Percentiles rank a stretch among this genome's conserved stretches.
Conservation (phyloP, 2,888 invertebrate genomes). For the Lasioglossum vierecki region DNA sequence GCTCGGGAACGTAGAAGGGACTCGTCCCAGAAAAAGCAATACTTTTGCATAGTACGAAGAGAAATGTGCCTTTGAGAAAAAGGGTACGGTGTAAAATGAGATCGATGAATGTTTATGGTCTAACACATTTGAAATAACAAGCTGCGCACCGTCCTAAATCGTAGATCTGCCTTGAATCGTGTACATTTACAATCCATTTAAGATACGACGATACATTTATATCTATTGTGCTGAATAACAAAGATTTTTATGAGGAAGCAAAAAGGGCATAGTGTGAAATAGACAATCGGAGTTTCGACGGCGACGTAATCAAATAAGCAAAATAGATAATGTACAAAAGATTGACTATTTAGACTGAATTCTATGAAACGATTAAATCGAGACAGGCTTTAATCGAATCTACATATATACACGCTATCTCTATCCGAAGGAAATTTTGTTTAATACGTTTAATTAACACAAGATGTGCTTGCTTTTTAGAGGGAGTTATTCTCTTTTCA, state of each 20-base stretch:
- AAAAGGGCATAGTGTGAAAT: slow-evolving; percentile 30
- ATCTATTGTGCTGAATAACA: slow-evolving; percentile 20
- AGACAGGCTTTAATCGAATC: slow-evolving; percentile 29
- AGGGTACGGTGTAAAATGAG: slow-evolving; percentile 45
- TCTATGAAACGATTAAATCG: slow-evolving; percentile 32
- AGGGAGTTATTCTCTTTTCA: slow-evolving; percentile 21
- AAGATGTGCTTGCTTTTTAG: slow-evolving; percentile 28
- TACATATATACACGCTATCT: slow-evolving; percentile 29
- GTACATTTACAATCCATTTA: slow-evolving; percentile 23
- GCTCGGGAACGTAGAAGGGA: not conserved
- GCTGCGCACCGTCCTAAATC: slow-evolving; percentile 61
- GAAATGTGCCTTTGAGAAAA: slow-evolving; percentile 63
- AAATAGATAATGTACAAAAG: slow-evolving; percentile 52
- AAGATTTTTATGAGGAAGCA: slow-evolving; percentile 27
- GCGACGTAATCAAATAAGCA: slow-evolving; percentile 36
- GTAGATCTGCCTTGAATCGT: slow-evolving; percentile 54
- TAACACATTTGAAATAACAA: slow-evolving; percentile 20
- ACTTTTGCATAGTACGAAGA: slow-evolving; percentile 40
- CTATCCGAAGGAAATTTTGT: slow-evolving; percentile 24
- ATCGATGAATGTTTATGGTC: slow-evolving; percentile 7
- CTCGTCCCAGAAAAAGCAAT: slow-evolving; percentile 11
- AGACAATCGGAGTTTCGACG: slow-evolving; percentile 56
- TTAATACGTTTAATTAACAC: slow-evolving; percentile 38
- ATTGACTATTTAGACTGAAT: slow-evolving; percentile 49
- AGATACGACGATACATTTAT: slow-evolving; percentile 17